phyloP scores from a whole-genome alignment of 2,888 invertebrate genomes.

The Ethmia dodecea region DNA sequence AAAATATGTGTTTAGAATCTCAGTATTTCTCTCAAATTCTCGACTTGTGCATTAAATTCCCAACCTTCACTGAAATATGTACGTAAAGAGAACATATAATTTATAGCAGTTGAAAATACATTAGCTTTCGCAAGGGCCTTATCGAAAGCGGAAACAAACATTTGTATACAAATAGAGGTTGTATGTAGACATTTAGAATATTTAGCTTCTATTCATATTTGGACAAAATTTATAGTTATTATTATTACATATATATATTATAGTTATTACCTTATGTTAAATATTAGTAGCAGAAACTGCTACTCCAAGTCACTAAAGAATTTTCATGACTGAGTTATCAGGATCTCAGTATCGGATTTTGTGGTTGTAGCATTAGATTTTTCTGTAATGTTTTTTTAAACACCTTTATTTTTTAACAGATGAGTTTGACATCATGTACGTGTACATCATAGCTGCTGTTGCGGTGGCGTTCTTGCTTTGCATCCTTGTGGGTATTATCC shows the following conservation, averaged over 20 bases:
- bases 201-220: no score
- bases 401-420: constrained; percentile 63
- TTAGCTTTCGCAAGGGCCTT: constrained; percentile 26
- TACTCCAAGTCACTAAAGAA: no score
- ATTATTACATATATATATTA: background rate
- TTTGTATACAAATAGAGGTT: background rate
- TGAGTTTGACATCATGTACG: constrained; percentile 87
- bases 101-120: constrained; percentile 25
- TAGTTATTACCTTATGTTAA: background rate
- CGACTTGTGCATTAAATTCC: no score
- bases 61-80: no score
- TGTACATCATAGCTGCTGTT: constrained; percentile 88
- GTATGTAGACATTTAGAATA: background rate
- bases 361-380: no score
- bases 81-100: constrained; percentile 13
- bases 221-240: no score
- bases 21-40: no score
- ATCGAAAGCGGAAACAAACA: constrained; percentile 17
- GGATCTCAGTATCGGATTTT: no score
- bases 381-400: no score
- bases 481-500: constrained; percentile 83
- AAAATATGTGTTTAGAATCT: no score
- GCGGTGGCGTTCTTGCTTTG: constrained; percentile 84
- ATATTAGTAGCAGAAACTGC: no score
- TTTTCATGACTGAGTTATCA: no score